phyloP scores from a whole-genome alignment of 2,797 vertebrate genomes.

The Pseudochromis fuscus region DNA sequence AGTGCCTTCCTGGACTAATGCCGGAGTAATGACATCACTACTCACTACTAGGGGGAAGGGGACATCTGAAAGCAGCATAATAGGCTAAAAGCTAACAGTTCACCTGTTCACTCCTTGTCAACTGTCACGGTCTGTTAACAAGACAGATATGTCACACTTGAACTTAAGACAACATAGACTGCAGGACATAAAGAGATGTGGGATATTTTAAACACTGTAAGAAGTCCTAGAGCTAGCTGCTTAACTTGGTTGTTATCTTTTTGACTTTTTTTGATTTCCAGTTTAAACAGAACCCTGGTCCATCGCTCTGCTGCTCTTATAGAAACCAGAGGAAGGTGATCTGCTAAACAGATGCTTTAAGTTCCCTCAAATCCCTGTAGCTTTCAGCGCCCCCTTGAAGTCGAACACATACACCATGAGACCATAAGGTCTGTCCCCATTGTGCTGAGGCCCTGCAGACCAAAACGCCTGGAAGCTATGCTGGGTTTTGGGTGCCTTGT shows the following conservation, averaged over 20 bases:
- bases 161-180: background rate
- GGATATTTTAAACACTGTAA: background rate
- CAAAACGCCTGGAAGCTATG: constrained; percentile 66
- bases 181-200: no score
- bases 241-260: background rate
- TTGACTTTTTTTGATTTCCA: constrained; percentile 34
- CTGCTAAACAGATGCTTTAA: constrained; percentile 71
- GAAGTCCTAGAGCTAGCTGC: constrained; percentile 1
- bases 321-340: constrained; percentile 57
- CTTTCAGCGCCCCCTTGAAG: constrained; percentile 67
- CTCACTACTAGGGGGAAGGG: no score
- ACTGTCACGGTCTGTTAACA: background rate
- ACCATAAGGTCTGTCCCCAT: constrained; percentile 58
- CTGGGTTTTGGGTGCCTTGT: constrained; percentile 77
- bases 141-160: background rate
- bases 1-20: constrained; percentile 72
- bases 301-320: background rate
- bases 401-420: constrained; percentile 61
- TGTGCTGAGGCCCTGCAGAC: constrained; percentile 65
- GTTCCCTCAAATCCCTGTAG: constrained; percentile 63
- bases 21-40: constrained; percentile 76
- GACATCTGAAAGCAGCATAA: constrained; percentile 50
- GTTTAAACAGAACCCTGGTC: constrained; percentile 14
- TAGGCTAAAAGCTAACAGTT: constrained; percentile 16
- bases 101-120: constrained; percentile 8